These are phyloP conservation scores for Apodemia duryi DNA, from an alignment of 2,888 invertebrate species.

Conservation along the genomic window DNA sequence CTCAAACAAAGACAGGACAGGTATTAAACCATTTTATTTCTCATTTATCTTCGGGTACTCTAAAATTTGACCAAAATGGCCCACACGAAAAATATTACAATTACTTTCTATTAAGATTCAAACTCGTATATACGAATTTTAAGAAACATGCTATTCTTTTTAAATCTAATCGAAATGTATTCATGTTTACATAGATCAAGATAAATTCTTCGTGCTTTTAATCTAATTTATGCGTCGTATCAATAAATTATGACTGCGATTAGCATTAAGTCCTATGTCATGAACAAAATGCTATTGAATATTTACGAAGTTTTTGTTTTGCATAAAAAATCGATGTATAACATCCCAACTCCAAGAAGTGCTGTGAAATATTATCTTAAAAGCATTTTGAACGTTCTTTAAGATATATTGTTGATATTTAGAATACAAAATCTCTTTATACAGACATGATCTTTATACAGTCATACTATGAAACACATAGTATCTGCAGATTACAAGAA, in stretches of 20 bases:
- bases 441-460: too few species aligned
- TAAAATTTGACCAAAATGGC: background rate
- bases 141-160: background rate
- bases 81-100: background rate
- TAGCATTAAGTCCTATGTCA: constrained; percentile 4
- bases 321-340: constrained; percentile 6
- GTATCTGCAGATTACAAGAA: too few species aligned
- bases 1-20: background rate
- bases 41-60: background rate
- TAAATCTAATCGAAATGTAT: constrained; percentile 1
- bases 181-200: background rate
- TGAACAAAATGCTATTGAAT: constrained; percentile 6
- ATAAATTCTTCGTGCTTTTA: background rate
- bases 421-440: background rate
- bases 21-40: background rate
- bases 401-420: background rate
- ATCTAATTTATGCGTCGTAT: background rate
- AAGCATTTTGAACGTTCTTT: background rate
- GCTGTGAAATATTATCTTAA: background rate
- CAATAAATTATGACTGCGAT: background rate
- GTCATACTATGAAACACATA: too few species aligned
- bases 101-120: background rate
- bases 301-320: background rate
- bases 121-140: background rate
- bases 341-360: background rate